phyloP scores from a whole-genome alignment of 2,113 vertebrate genomes.

The Onychorhynchus coronatus region DNA sequence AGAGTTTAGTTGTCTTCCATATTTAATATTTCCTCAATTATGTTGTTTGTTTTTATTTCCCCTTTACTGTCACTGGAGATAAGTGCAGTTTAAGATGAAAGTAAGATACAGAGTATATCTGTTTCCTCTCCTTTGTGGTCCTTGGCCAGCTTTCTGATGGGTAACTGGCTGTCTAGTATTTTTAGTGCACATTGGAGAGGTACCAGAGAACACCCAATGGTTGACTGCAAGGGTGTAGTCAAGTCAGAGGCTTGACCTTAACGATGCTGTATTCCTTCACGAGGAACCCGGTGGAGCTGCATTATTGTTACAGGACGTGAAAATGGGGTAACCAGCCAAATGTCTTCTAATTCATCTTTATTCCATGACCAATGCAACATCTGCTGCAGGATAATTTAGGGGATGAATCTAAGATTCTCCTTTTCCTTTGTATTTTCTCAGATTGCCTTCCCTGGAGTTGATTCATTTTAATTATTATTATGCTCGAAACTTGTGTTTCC shows the following conservation, averaged over 20 bases:
- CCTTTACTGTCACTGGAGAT: neutral
- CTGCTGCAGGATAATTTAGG: neutral
- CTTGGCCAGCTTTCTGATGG: neutral
- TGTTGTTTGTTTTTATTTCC: neutral
- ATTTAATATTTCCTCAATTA: neutral
- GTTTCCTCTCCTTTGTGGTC: neutral
- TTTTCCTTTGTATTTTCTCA: neutral
- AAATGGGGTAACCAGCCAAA: neutral
- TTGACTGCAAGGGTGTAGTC: neutral
- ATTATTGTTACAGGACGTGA: neutral
- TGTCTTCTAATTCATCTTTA: neutral
- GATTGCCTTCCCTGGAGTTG: neutral
- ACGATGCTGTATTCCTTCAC: neutral
- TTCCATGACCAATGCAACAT: neutral
- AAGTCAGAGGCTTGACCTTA: neutral
- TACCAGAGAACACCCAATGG: neutral
- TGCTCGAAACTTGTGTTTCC: neutral
- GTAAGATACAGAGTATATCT: neutral
- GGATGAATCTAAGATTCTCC: neutral
- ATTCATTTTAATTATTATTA: neutral
- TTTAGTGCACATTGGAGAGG: neutral
- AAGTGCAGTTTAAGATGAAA: neutral
- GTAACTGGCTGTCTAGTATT: neutral
- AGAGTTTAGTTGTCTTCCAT: neutral
- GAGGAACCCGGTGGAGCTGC: neutral